Evolutionary conservation across 2,888 invertebrate species (phyloP), one percentile per base, ranked within the genome.

Genomic region (Microctonus brassicae): DNA sequence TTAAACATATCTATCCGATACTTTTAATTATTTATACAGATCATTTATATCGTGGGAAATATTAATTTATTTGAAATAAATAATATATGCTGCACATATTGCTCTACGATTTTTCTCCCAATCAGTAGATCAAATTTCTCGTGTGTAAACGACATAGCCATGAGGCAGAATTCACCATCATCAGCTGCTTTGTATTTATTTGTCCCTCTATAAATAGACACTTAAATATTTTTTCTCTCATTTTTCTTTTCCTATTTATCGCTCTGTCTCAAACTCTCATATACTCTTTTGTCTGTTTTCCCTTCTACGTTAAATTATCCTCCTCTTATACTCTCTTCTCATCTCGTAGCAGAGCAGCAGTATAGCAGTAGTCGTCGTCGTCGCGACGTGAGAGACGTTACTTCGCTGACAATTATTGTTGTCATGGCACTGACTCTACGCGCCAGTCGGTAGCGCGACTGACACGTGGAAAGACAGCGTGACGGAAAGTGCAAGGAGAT

Each of bases 321-420:
- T 74, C 70, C 74, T 72, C 66, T 73, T 74, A 71, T 69, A 69
- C 69, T 57, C 74, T 65, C 75, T 60, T 73, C 75, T 71, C 60
- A 26, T 62, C 29, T 10, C 60, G 33, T 60, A 20, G 60, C 20
- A 34, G 60, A 34, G 17, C 34, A 60, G 60, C 20, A 55, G 60
- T 60, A 39, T 47, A n/a, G 55, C 7, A 11, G 55, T 24, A 55
- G 55, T 9, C 17, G 55, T 22, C 17, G 22, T 55, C 20, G 34
- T 60, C 9, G 68, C 73, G 75, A 76, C 76, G 76, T 70, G 72
- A 76, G 80, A 81, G 82, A 83, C 80, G 82, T 82, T 83, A 81
- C 83, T 80, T 84, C 81, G 79, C 82, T 83, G 84, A 86, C 85
- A 84, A 86, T 86, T 86, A 86, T 86, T 84, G 85, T 85, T 84